Evolutionary conservation across 2,113 vertebrate species (phyloP), one percentile per base, ranked within the genome.

Genomic region (Scartelaos histophorus): DNA sequence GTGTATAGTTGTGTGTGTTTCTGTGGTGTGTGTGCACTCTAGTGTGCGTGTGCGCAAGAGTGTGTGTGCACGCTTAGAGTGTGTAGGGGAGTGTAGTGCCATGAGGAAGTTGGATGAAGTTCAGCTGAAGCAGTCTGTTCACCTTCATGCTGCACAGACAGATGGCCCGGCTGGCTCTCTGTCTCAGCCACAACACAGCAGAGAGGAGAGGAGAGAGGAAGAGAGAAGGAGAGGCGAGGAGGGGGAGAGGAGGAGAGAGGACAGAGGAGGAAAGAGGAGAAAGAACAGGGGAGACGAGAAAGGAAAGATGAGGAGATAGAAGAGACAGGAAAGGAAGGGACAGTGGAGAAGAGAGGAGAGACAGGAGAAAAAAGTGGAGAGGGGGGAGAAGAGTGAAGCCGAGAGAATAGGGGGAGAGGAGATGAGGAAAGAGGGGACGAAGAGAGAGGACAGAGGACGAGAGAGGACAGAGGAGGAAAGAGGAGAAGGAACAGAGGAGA

Each of bases 71-170:
- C 6, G 34, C 6, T 35, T 85, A 85, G 71, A 85, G 86, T 88
- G 86, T 81, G 82, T n/a, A 77, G 77, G 77, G 88, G 85, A 87
- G 89, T 84, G 86, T 84, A 85, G 85, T 73, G 85, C 82, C 81
- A 74, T 60, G 81, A 87, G 76, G 84, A 87, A 85, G 78, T 88
- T 90, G 87, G 88, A 90, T 78, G 58, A 34, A 73, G 76, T 89
- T 91, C 88, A 90, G 87, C 82, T 71, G 69, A 76, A 78, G 29
- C 88, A 89, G 85, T 85, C 90, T 91, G 88, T 86, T 91, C 88
- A 89, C 87, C 90, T 90, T 89, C 84, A 85, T 70, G 83, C 76
- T 54, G 75, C 66, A 83, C 46, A 76, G 88, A 87, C 90, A 91
- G 87, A 89, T 88, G 87, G 88, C 78, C 76, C 60, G 64, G 69